These are phyloP conservation scores for Sussaba pulchella DNA, from an alignment of 2,888 invertebrate genomes.

Conservation along the genomic window DNA sequence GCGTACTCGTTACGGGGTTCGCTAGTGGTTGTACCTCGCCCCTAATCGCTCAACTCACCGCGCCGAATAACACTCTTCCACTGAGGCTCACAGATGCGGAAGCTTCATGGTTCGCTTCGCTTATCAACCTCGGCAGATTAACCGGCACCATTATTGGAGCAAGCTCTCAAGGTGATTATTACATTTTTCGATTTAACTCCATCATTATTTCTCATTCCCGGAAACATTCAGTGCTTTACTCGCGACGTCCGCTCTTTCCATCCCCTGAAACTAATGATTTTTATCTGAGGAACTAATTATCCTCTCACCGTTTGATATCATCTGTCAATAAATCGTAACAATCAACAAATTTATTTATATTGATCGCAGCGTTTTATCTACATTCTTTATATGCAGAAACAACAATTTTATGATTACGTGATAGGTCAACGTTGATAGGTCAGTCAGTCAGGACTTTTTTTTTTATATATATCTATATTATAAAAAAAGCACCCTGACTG, in stretches of 20 bases:
- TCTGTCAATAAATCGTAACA: too few species aligned
- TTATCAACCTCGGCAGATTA: constrained; percentile 80
- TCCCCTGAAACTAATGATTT: too few species aligned
- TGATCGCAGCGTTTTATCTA: not conserved
- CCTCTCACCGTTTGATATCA: too few species aligned
- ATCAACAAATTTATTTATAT: not conserved
- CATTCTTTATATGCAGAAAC: not conserved
- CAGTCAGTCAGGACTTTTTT: too few species aligned
- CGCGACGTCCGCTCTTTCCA: too few species aligned
- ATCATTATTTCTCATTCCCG: too few species aligned
- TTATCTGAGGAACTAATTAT: too few species aligned
- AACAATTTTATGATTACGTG: too few species aligned
- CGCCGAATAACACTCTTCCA: constrained; percentile 66
- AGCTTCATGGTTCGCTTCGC: constrained; percentile 81
- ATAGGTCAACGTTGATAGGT: too few species aligned
- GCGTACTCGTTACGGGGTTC: constrained; percentile 77
- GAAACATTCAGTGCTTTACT: not conserved
- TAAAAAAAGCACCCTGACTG: too few species aligned
- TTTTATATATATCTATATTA: too few species aligned
- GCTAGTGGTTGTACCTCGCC: constrained; percentile 82
- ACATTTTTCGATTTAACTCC: not conserved
- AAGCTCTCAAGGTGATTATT: constrained; percentile 76
- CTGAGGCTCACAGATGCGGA: constrained; percentile 77
- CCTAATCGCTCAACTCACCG: constrained; percentile 80
- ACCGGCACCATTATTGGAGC: constrained; percentile 78